A percentile compares a stretch with the other conserved stretches of the same genome.
Evolutionary conservation across 1,140 invertebrate species (phyloP).

Genomic region (Leptinotarsa texana): DNA sequence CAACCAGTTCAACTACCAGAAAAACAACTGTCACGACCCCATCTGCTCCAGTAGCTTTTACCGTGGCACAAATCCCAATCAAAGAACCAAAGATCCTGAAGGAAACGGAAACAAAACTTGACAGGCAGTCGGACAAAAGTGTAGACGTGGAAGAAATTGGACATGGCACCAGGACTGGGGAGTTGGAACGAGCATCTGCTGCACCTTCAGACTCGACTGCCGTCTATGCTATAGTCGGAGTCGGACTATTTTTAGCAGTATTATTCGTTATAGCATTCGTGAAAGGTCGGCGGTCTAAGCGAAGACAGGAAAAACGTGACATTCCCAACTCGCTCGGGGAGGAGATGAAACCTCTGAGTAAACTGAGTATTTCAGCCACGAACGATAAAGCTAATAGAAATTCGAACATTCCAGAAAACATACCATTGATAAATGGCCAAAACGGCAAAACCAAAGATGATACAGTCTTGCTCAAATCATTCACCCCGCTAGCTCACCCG

Average conservation of each 20-base stretch:
- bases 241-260: constrained; percentile 36
- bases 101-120: constrained; percentile 23
- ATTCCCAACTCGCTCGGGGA: constrained; percentile 35
- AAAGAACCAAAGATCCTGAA: constrained; percentile 16
- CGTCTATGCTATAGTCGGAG: constrained; percentile 41
- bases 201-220: constrained; percentile 36
- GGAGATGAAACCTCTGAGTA: constrained; percentile 55
- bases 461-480: constrained; percentile 46
- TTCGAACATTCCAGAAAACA: constrained; percentile 38
- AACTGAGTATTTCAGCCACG: constrained; percentile 47
- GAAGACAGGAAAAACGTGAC: constrained; percentile 36
- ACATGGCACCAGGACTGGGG: constrained; percentile 33
- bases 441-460: constrained; percentile 46
- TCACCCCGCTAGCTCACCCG: constrained; percentile 34
- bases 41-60: constrained; percentile 9
- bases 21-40: constrained; percentile 20
- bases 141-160: constrained; percentile 24
- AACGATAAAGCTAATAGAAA: constrained; percentile 44
- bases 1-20: not conserved
- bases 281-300: constrained; percentile 36
- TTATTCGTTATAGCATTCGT: constrained; percentile 36
- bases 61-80: constrained; percentile 9
- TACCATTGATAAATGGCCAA: constrained; percentile 49
- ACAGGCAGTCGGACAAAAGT: constrained; percentile 23
- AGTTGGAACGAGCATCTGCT: constrained; percentile 42